phyloP scores from a whole-genome alignment of 2,113 vertebrate genomes.

The Apus apus region DNA sequence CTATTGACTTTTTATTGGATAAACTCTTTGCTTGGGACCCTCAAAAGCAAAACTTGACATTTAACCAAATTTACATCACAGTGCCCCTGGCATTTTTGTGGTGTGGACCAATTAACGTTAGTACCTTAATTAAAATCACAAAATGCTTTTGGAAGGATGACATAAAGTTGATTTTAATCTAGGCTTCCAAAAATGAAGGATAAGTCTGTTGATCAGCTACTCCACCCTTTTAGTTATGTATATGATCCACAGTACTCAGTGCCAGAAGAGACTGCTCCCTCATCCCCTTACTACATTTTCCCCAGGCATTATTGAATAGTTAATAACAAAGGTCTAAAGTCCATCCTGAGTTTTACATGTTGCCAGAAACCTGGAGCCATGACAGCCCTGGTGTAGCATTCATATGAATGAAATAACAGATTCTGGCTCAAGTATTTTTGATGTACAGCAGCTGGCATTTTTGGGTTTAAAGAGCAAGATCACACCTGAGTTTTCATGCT shows the following conservation, averaged over 20 bases:
- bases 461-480: slow-evolving; percentile 11
- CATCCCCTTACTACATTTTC: slow-evolving; percentile 40
- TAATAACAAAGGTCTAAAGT: slow-evolving; percentile 31
- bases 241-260: not conserved
- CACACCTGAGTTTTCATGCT: slow-evolving; percentile 35
- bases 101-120: not conserved
- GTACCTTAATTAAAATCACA: slow-evolving; percentile 22
- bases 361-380: not conserved
- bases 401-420: slow-evolving; percentile 5
- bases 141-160: slow-evolving; percentile 18
- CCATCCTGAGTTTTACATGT: slow-evolving; percentile 10
- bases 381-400: not conserved
- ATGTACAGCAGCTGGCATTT: slow-evolving; percentile 32
- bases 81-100: slow-evolving; percentile 3
- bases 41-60: not conserved
- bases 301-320: slow-evolving; percentile 26
- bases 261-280: not conserved
- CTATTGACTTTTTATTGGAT: not conserved
- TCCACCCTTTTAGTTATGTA: not conserved
- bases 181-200: slow-evolving; percentile 10
- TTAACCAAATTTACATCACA: not conserved
- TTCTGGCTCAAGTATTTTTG: not conserved
- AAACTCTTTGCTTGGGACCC: not conserved
- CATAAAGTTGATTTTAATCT: slow-evolving; percentile 51
- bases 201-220: not conserved